Evolutionary conservation across 2,113 vertebrate species (phyloP), one percentile per base, ranked within the genome.

Genomic region (Hippolais icterina): DNA sequence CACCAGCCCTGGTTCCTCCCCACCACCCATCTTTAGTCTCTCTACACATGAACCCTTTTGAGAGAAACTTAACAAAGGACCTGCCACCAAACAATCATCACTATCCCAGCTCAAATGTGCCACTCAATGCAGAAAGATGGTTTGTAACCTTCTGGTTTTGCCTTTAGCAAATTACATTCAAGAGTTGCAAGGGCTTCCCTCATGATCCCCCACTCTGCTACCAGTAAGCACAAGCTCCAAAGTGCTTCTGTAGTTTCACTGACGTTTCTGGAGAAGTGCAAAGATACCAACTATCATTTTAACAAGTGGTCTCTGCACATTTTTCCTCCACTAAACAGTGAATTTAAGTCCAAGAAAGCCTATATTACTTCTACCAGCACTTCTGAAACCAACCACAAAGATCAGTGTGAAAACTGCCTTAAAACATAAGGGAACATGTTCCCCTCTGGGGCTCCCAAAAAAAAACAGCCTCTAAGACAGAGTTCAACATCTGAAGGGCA

Each of bases 61-160:
- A 41, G 6, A 53, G 63, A 80, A 77, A 33, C 5, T 52, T 71
- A 56, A 56, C 41, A 75, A 89, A 91, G 35, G 11, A 89, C 21
- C 35, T 64, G 52, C 16, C 37, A 74, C 46, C 0, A 0, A 87
- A 60, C 19, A 77, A 15, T 6, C 2, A n/a, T 31, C 0, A 0
- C 22, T 65, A 28, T 42, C 39, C 33, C 59, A 50, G 42, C 25
- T 63, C 42, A 66, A 54, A 74, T 4, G 5, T 50, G 52, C 84
- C 4, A 0, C 28, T 74, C 37, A 63, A 35, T 23, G 20, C 57
- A 64, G 44, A 35, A 83, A 65, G 37, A 49, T 15, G 5, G 24
- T 12, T 69, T 75, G 44, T 15, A 83, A 31, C 21, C 44, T 91
- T 54, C 57, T 65, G 37, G 50, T 41, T 92, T 89, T 68, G 65